These are phyloP conservation scores for Notarius lentiginosus DNA, from an alignment of 2,113 vertebrate genomes.

Conservation along the genomic window DNA sequence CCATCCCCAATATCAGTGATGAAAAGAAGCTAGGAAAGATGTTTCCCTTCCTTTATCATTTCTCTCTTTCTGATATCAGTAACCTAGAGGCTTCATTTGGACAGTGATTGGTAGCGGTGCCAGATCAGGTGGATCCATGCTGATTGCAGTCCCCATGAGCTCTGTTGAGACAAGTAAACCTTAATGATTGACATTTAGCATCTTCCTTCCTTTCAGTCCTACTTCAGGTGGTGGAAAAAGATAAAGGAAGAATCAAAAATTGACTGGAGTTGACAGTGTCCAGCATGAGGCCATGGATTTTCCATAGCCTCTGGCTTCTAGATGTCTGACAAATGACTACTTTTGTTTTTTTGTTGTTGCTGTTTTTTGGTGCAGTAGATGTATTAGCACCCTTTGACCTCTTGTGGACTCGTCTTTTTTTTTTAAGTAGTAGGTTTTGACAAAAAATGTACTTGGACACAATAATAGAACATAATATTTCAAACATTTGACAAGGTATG, in stretches of 20 bases:
- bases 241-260: not conserved
- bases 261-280: conserved; percentile 10
- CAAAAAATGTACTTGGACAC: no score
- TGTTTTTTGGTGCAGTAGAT: not conserved
- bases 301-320: not conserved
- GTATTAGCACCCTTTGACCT: conserved; percentile 2
- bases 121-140: conserved; percentile 50
- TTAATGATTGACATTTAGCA: conserved; percentile 59
- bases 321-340: not conserved
- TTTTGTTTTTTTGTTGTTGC: no score
- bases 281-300: not conserved
- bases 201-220: conserved; percentile 45
- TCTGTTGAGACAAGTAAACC: conserved; percentile 58
- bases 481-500: not conserved
- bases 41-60: conserved; percentile 60
- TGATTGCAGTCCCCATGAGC: conserved; percentile 40
- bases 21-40: conserved; percentile 66
- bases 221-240: conserved; percentile 7
- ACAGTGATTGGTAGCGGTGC: conserved; percentile 59
- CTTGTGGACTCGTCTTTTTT: not conserved
- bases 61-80: conserved; percentile 63
- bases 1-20: conserved; percentile 61
- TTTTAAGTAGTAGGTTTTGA: no score
- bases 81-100: conserved; percentile 51
- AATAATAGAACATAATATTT: not conserved